Evolutionary conservation across 2,888 invertebrate genomes (phyloP).

Genomic region (Drosophila anceps): DNA sequence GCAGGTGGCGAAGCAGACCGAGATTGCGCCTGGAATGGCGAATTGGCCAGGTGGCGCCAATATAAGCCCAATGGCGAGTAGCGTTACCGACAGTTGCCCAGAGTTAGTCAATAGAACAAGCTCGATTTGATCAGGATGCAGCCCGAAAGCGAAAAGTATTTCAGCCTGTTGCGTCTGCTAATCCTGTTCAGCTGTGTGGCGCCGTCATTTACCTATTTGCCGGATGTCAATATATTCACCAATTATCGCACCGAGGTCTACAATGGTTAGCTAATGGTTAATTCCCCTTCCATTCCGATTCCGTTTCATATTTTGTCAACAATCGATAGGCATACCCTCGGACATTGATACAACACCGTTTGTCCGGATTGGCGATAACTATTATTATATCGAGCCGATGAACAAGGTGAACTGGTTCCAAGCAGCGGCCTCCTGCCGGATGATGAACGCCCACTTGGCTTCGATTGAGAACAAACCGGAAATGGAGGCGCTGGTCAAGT

Average conservation of each 20-base stretch:
- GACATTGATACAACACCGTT: constrained; percentile 72
- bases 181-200: constrained; percentile 35
- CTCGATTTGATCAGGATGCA: constrained; percentile 21
- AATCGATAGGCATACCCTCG: constrained; percentile 53
- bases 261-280: constrained; percentile 48
- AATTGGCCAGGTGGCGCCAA: background rate
- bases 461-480: constrained; percentile 71
- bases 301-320: background rate
- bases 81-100: background rate
- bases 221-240: constrained; percentile 69
- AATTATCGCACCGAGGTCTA: constrained; percentile 70
- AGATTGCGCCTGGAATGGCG: background rate
- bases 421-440: constrained; percentile 74
- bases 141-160: constrained; percentile 5
- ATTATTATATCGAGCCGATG: constrained; percentile 69
- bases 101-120: background rate
- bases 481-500: constrained; percentile 62
- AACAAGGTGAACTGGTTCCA: constrained; percentile 77
- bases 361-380: constrained; percentile 67
- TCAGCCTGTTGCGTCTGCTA: constrained; percentile 28
- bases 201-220: constrained; percentile 43
- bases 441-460: constrained; percentile 73
- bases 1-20: background rate
- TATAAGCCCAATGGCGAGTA: background rate
- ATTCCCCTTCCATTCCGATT: background rate